Base-by-base conservation (phyloP, 1,140 invertebrate genomes). In the Metopolophium dirhodum region DNA sequence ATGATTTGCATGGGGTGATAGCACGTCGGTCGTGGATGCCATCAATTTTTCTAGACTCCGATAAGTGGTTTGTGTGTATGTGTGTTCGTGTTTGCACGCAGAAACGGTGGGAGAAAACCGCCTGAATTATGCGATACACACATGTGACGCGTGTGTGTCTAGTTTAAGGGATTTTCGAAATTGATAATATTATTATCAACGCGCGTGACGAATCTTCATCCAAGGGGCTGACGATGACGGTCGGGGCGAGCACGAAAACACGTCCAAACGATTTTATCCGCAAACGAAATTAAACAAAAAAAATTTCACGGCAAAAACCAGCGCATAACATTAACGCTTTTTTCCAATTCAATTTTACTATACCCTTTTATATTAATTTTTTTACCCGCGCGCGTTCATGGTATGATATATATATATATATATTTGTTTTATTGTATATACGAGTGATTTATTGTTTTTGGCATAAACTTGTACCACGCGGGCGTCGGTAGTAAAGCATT, bases 391-490 rank as follows among this genome's bases (percentile, higher is more conserved):
- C 83, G 45, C 41, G 41, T n/a, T 77, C n/a, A 83, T 37, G 37
- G 18, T 47, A 45, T 85, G 9, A 18, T 91, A 45, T 45, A 68
- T 41, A 41, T 41, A 41, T 68, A 45, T 68, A 77, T 91, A 45
- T n/a, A 88, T n/a, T 41, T n/a, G 30, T 90, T 90, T 61, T 41
- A 41, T 90, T 90, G 30, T 91, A 83, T 22, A 82, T 68, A 77
- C 68, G 61, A 26, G 47, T 92, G 68, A 92, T 92, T 92, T 92
- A 92, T 92, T 37, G 91, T 92, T 92, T 92, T 83, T 92, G 47
- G 91, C 91, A 83, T 92, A 92, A 77, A 82, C 91, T 92, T 51
- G 35, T 35, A 35, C 61, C 30, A 77, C 30, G 68, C 30, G 68
- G 7, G 47, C 45, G 22, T 51, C 1, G 68, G 41, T 47, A 77